These are phyloP conservation scores for Pseudolaguvia tuberculata DNA, from an alignment of 2,113 vertebrate genomes.

Conservation along the genomic window DNA sequence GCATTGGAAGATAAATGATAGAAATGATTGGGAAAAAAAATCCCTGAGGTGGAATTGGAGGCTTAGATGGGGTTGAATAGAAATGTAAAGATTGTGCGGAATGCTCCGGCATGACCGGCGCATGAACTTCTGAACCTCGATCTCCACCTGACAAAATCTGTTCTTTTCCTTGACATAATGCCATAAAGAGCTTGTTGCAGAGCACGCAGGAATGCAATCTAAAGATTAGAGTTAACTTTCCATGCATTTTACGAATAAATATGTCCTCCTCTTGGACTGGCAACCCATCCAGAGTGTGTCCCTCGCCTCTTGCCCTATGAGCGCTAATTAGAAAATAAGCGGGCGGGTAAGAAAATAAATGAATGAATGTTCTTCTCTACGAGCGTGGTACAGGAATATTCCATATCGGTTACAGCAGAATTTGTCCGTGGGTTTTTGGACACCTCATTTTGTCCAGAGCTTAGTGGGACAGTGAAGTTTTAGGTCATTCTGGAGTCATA, in stretches of 20 bases:
- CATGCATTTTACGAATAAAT: conserved; percentile 44
- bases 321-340: too few species aligned
- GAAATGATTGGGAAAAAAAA: background rate
- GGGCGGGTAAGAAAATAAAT: too few species aligned
- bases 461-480: conserved; percentile 33
- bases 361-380: conserved; percentile 45
- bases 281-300: too few species aligned
- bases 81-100: conserved; percentile 62
- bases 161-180: conserved; percentile 60
- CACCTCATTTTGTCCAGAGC: conserved; percentile 7
- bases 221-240: conserved; percentile 52
- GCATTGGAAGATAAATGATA: background rate
- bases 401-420: conserved; percentile 29
- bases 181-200: conserved; percentile 49
- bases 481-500: conserved; percentile 26
- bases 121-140: conserved; percentile 74
- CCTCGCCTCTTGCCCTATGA: too few species aligned
- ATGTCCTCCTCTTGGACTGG: conserved; percentile 49
- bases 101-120: conserved; percentile 59
- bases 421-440: conserved; percentile 11
- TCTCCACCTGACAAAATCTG: conserved; percentile 64
- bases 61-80: conserved; percentile 32
- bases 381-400: conserved; percentile 35
- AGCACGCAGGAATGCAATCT: conserved; percentile 53
- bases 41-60: conserved; percentile 1